Percentiles rank a stretch among this genome's conserved stretches.
Evolutionary conservation across 2,113 vertebrate genomes (phyloP).

Genomic region (Dissostichus mawsoni): DNA sequence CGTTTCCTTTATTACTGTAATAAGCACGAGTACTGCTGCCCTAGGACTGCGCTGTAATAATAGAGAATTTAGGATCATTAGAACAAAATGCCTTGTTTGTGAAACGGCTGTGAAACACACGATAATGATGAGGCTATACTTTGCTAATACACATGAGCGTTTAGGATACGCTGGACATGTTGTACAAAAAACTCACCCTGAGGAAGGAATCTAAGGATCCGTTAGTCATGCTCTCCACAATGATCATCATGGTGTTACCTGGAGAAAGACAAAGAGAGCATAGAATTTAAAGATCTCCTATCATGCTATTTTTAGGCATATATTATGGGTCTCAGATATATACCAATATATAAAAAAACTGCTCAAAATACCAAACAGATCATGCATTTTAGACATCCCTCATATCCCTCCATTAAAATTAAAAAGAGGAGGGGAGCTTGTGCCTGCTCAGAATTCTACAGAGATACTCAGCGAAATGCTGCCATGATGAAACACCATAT

Average conservation of each 20-base stretch:
- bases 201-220: conserved; percentile 93
- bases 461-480: no score
- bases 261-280: conserved; percentile 41
- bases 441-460: no score
- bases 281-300: no score
- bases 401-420: no score
- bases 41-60: conserved; percentile 28
- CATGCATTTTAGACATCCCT: no score
- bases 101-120: background rate
- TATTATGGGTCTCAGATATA: no score
- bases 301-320: no score
- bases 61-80: conserved; percentile 17
- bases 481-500: no score
- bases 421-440: no score
- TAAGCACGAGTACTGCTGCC: conserved; percentile 32
- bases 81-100: conserved; percentile 27
- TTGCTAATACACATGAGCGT: background rate
- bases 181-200: conserved; percentile 84
- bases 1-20: conserved; percentile 48
- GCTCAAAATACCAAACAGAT: no score
- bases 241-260: conserved; percentile 96
- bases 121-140: conserved; percentile 10
- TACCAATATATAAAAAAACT: no score
- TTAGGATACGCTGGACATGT: background rate
- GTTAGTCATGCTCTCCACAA: conserved; percentile 92